These are phyloP conservation scores for Xyliphius kryptos DNA, from an alignment of 2,113 vertebrate genomes.

Conservation along the genomic window DNA sequence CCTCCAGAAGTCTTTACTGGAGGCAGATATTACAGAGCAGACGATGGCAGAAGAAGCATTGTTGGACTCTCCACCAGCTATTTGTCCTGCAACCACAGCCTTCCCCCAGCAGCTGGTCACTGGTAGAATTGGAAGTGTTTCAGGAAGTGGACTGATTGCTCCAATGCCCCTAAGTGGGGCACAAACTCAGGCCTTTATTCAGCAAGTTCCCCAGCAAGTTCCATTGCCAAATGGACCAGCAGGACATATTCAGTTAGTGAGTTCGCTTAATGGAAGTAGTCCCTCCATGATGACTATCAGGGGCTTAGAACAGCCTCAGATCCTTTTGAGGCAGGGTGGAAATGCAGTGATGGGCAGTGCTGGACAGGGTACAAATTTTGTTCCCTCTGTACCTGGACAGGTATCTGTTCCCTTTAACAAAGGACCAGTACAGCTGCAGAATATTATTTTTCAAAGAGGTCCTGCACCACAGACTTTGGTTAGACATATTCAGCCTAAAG, in stretches of 20 bases:
- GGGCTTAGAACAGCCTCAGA: constrained; percentile 88
- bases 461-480: constrained; percentile 70
- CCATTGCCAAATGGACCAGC: constrained; percentile 81
- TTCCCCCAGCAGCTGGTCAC: constrained; percentile 66
- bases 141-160: constrained; percentile 66
- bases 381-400: constrained; percentile 77
- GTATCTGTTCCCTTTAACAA: constrained; percentile 90
- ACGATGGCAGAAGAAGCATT: constrained; percentile 96
- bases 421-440: constrained; percentile 86
- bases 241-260: constrained; percentile 89
- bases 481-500: constrained; percentile 93
- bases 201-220: constrained; percentile 81
- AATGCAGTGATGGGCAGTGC: constrained; percentile 44
- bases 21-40: constrained; percentile 98
- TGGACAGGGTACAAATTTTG: constrained; percentile 68
- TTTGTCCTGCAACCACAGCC: constrained; percentile 47
- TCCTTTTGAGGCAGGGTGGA: constrained; percentile 79
- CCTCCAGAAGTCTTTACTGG: constrained; percentile 95
- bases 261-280: constrained; percentile 80
- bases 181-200: constrained; percentile 83
- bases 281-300: constrained; percentile 92
- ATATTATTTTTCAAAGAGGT: constrained; percentile 94
- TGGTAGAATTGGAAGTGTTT: constrained; percentile 55
- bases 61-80: constrained; percentile 79
- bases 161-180: constrained; percentile 75